Evolutionary conservation across 2,113 vertebrate species (phyloP), one percentile per base, ranked within the genome.

Genomic region (Pterophyllum scalare): DNA sequence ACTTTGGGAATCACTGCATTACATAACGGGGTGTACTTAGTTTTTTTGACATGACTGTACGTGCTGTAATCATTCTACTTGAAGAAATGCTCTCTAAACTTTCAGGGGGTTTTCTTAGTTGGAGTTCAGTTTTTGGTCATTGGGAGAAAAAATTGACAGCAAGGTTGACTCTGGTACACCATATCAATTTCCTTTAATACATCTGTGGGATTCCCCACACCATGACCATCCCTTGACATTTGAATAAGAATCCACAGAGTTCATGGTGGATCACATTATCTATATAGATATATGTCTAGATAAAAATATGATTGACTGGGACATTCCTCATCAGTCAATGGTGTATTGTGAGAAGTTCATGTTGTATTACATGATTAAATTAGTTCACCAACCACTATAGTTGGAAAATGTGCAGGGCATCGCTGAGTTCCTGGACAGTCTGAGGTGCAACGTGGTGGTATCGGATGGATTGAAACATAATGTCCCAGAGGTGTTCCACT

Each of bases 171-270:
- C 5, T 65, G 40, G 24, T 24, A 56, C 8, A 20, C 13, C 6
- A 28, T 77, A 77, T 83, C 75, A 22, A 20, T 40, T 58, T 52
- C 49, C 72, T 14, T 52, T 17, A 65, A 56, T 82, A n/a, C 59
- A 26, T 40, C 52, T 20, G 4, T 65, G 26, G 65, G 38, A 60
- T 28, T 20, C 7, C 65, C 59, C 40, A 43, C 15, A 62, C 43
- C 43, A 49, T 49, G 43, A 28, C 43, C 15, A 2, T 70, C 40
- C 9, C 24, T 17, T 57, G 31, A 80, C 46, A 76, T 83, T 76
- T 82, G 10, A 84, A 56, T 28, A 70, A 49, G 3, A 49, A 49
- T 11, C 22, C 43, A 70, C 43, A 49, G 5, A 20, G 15, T 49
- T 9, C 26, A 17, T 70, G 65, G 15, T 70, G 43, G 65, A 20